phyloP scores from a whole-genome alignment of 92 coral and sea anemone genomes.

The Isaurus tuberculatus region DNA sequence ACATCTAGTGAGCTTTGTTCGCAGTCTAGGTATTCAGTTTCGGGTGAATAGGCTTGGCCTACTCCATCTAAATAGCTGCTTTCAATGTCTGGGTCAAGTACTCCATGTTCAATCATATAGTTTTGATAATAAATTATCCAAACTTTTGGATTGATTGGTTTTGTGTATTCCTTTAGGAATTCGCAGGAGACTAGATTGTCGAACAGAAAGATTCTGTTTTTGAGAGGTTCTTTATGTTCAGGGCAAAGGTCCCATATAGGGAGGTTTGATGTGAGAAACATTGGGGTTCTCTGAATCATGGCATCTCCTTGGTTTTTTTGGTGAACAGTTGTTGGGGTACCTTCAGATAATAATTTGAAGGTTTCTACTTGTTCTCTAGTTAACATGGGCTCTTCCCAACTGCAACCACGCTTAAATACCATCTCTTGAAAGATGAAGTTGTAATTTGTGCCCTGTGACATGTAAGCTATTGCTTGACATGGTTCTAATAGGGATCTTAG shows the following conservation, averaged over 20 bases:
- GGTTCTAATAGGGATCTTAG: not conserved
- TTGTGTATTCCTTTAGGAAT: not conserved
- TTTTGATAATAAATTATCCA: not conserved
- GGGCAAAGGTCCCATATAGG: not conserved
- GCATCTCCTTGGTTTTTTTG: not conserved
- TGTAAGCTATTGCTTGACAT: not conserved
- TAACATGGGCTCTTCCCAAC: conserved; percentile 11
- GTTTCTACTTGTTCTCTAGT: not conserved
- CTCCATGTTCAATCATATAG: not conserved
- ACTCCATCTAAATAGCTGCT: no score
- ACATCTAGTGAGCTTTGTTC: no score
- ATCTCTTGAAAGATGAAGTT: conserved; percentile 24
- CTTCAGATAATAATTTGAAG: not conserved
- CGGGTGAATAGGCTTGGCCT: no score
- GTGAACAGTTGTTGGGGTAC: not conserved
- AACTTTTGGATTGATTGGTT: not conserved
- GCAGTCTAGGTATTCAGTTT: no score
- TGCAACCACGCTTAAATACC: not conserved
- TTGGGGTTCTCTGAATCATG: not conserved
- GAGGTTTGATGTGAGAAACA: not conserved
- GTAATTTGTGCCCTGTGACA: not conserved
- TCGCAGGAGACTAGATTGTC: not conserved
- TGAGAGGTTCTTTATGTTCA: not conserved
- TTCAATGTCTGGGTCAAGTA: no score
- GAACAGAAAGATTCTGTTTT: not conserved